Base-by-base conservation (phyloP, 2,797 vertebrate species). In the Rhinichthys osculus region DNA sequence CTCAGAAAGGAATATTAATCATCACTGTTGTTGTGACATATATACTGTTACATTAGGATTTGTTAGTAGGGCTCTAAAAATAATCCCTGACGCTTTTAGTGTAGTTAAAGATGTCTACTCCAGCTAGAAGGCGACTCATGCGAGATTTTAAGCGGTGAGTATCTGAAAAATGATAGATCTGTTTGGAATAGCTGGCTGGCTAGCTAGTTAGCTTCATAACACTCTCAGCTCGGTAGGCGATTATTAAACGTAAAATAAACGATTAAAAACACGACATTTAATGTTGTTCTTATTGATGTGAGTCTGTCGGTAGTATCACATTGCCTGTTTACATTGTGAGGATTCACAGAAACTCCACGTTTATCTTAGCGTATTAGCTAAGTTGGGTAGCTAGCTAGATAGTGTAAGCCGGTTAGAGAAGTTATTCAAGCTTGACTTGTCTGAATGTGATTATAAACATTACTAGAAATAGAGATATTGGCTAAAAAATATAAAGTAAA, bases 111-210 rank as follows among this genome's bases (percentile, higher is more conserved):
- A 99, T 99, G 98, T 99, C 98, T 57, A 99, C 98, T 86, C 98
- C 98, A 84, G 98, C 98, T 81, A 96, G 98, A 95, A 95, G 97
- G 92, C 96, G 98, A 91, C 96, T 99, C 78, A 99, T 99, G 98
- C 95, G 98, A 91, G 98, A 99, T 94, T 99, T 98, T 94, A 99
- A 99, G 95, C 95, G 98, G 98, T 98, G 94, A 95, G 91, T 50
- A 84, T 30, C 73, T 71, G 47, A 23, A 9, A 40, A 86, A 89
- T 54, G 13, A 82, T 74, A 35, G 69, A 67, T 59, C 50, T 87
- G 91, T 84, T 67, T 79, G 47, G 87, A 88, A 85, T 88, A 89
- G 81, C 86, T 71, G 47, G 71, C 77, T 87, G 52, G 85, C 67
- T 38, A 38, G 38, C 5, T 74, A 42, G 42, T 83, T 93, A 92